Conservation (phyloP, 2,113 vertebrate genomes). For the Oplegnathus fasciatus region DNA sequence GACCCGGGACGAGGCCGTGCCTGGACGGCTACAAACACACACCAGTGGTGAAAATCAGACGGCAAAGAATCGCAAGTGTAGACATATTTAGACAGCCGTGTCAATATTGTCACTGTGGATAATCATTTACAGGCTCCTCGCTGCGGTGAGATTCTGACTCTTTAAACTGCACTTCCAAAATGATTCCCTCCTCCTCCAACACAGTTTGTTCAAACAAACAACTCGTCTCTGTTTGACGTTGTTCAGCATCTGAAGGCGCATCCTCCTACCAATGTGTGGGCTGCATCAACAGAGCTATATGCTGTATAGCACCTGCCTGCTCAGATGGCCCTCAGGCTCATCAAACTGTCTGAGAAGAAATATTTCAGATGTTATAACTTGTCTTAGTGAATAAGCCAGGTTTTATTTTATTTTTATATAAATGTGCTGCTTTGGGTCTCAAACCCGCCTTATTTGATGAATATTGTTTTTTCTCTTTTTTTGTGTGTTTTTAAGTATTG, state of each 20-base stretch:
- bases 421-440: not conserved
- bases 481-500: not conserved
- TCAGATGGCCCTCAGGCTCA: not conserved
- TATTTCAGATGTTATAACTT: not conserved
- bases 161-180: not conserved
- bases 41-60: not conserved
- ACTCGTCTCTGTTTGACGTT: not conserved
- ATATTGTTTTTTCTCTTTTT: not conserved
- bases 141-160: not conserved
- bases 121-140: constrained; percentile 45
- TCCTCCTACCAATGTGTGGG: not conserved
- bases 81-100: not conserved
- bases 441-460: not conserved
- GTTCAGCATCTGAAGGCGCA: not conserved
- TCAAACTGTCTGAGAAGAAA: constrained; percentile 1
- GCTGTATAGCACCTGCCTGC: not conserved
- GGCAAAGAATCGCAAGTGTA: accelerated
- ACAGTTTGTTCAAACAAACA: not conserved
- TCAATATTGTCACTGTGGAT: constrained; percentile 18
- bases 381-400: not conserved
- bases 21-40: not conserved
- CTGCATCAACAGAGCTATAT: not conserved
- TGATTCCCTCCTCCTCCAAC: not conserved
- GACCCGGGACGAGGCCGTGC: not conserved
- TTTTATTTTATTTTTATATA: not conserved